Evolutionary conservation across 2,888 invertebrate species (phyloP).

Genomic region (Saturnia pavonia): DNA sequence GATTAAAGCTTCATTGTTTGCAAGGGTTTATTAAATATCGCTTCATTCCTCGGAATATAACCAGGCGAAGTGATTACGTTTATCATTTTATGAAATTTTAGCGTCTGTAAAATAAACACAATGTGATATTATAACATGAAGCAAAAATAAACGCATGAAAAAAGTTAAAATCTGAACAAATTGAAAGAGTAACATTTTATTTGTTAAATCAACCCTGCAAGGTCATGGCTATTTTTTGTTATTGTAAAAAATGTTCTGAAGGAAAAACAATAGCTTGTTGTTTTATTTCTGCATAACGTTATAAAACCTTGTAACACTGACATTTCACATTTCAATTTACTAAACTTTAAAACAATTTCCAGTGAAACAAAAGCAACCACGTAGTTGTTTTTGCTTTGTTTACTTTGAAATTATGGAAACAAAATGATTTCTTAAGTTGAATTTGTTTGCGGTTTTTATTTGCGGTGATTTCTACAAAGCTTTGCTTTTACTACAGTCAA

Average conservation of each 20-base stretch:
- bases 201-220: not conserved
- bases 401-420: not conserved
- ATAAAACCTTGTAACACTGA: conserved; percentile 4
- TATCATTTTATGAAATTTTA: not conserved
- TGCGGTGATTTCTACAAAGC: not conserved
- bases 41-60: not conserved
- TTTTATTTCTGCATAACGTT: conserved; percentile 6
- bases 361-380: not conserved
- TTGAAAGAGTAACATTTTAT: not conserved
- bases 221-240: not conserved
- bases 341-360: conserved; percentile 11
- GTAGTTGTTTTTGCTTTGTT: not conserved
- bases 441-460: conserved; percentile 1
- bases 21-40: conserved; percentile 17
- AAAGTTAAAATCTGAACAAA: not conserved
- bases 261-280: not conserved
- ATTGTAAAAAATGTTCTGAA: not conserved
- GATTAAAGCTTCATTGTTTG: conserved; percentile 11
- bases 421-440: not conserved
- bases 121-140: too few relatives aligned
- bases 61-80: not conserved
- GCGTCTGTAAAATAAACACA: too few relatives aligned
- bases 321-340: not conserved
- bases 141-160: too few relatives aligned
- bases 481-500: not conserved